Conservation (phyloP, 2,888 invertebrate species). For the Oscheius sp. region DNA sequence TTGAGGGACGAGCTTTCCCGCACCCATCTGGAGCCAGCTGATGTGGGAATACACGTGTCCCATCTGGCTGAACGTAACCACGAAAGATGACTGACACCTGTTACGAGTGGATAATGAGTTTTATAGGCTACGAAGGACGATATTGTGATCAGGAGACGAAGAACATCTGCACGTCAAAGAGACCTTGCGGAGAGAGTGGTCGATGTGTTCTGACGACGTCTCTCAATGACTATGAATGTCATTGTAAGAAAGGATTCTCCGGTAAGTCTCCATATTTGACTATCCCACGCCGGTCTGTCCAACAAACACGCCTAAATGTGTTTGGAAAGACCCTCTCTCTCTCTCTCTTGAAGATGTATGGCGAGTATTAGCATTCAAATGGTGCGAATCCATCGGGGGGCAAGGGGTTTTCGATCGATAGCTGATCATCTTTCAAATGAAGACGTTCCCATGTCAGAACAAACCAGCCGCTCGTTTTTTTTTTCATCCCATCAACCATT, state of each 20-base stretch:
- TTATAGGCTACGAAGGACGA: constrained; percentile 30
- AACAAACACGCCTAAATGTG: not conserved
- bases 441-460: not conserved
- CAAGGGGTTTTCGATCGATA: constrained; percentile 11
- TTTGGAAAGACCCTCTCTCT: constrained; percentile 12
- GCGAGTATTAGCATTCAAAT: constrained; percentile 29
- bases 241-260: constrained; percentile 23
- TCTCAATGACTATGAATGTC: constrained; percentile 17
- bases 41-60: constrained; percentile 18
- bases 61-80: constrained; percentile 15
- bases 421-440: not conserved
- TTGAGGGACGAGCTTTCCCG: not conserved
- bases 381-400: constrained; percentile 25
- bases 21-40: constrained; percentile 7
- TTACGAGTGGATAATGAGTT: constrained; percentile 2
- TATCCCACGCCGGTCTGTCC: constrained; percentile 28
- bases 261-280: constrained; percentile 30
- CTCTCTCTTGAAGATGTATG: not conserved
- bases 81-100: constrained; percentile 20
- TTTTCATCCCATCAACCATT: not conserved
- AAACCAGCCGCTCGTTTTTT: not conserved
- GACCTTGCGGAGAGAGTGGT: constrained; percentile 24
- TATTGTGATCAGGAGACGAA: constrained; percentile 17
- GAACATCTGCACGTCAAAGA: not conserved
- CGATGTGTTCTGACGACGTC: constrained; percentile 18